Evolutionary conservation across 2,888 invertebrate species (phyloP).

Genomic region (Drosophila maculinotata): DNA sequence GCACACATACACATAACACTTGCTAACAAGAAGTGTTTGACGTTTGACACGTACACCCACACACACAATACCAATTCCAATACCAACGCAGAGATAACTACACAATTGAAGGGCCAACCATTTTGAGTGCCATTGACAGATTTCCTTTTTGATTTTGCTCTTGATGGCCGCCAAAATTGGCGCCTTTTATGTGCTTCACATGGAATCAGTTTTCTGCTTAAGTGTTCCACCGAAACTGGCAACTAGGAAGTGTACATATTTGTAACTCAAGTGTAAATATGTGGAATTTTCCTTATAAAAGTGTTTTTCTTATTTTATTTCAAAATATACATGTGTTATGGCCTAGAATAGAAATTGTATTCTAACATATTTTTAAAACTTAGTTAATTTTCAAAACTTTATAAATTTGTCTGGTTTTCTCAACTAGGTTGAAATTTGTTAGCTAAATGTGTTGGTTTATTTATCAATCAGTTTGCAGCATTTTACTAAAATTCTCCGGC

Average conservation of each 20-base stretch:
- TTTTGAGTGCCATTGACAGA: constrained; percentile 64
- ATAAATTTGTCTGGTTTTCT: too few relatives aligned
- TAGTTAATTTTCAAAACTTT: too few relatives aligned
- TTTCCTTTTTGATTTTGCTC: constrained; percentile 47
- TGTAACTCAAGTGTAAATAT: neutral
- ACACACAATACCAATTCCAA: constrained; percentile 14
- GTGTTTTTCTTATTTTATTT: neutral
- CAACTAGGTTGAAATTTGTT: neutral
- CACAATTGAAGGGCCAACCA: constrained; percentile 48
- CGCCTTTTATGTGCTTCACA: constrained; percentile 29
- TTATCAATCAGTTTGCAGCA: constrained; percentile 31
- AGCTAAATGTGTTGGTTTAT: neutral
- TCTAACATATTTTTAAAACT: too few relatives aligned
- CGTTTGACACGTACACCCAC: constrained; percentile 50
- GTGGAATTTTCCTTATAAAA: neutral
- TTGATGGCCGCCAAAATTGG: constrained; percentile 27
- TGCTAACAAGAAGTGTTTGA: constrained; percentile 71
- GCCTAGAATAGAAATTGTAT: too few relatives aligned
- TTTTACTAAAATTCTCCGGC: neutral
- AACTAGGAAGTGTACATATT: neutral
- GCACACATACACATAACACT: constrained; percentile 55
- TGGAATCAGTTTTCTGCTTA: constrained; percentile 17
- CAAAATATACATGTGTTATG: too few relatives aligned
- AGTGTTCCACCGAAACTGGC: constrained; percentile 8
- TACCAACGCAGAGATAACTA: constrained; percentile 34